Base-by-base conservation (phyloP, 2,113 vertebrate genomes). In the Heterochromis multidens region DNA sequence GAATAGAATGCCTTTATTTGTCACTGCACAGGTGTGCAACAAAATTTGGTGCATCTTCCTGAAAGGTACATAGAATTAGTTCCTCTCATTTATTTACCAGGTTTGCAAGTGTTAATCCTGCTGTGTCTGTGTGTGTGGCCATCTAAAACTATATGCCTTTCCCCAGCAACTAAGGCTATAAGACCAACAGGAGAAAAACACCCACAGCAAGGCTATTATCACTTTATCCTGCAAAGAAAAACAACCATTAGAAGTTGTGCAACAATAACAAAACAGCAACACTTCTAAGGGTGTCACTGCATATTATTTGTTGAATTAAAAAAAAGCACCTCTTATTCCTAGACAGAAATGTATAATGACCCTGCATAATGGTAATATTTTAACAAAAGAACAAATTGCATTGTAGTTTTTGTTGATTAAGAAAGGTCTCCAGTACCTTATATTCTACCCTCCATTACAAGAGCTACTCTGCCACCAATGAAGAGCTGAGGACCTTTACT, bases 241-340 rank as follows among this genome's bases (percentile, higher is more conserved):
- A 74, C 46, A 52, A n/a, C 67, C 46, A 74, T 74, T 74, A 74
- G 67, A 74, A 52, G 46, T 29, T 52, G 67, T 31, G 11, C 27
- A 74, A 74, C 52, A 52, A 52, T 74, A 52, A 74, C 27, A 74
- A 52, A 52, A 52, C 21, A 74, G 25, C 6, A 52, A 52, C 17
- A 52, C 25, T 52, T 74, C 17, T 14, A 31, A 46, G 52, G 67
- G 46, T 52, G 43, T 74, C 4, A 2, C 67, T 31, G 67, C 1
- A 52, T 19, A 74, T 74, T 74, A 8, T 74, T 74, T 74, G 43
- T 5, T n/a, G 67, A 74, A 46, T 74, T 74, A 52, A 72, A 72
- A 72, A 21, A 52, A 13, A 74, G 21, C 67, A 74, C 11, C 27
- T 29, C 67, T 74, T 31, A 4, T 52, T 43, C 43, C 67, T n/a